Conservation (phyloP, 2,888 invertebrate genomes). For the Oscheius myriophilus region DNA sequence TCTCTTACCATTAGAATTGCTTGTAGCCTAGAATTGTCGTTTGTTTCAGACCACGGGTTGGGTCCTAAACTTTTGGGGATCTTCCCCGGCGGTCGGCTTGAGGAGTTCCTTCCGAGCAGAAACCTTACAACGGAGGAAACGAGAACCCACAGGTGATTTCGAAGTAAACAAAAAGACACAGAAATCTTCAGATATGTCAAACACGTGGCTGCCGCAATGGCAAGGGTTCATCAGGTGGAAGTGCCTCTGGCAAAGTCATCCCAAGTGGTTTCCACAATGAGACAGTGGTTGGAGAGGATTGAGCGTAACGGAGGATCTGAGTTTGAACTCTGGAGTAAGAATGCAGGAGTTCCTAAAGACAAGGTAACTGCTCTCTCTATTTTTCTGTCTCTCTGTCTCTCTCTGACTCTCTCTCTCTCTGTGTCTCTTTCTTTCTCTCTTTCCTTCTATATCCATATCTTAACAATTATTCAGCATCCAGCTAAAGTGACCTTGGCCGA, state of each 20-base stretch:
- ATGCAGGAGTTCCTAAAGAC: conserved; percentile 16
- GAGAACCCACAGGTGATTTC: background rate
- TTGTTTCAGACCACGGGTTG: background rate
- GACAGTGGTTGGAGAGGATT: conserved; percentile 72
- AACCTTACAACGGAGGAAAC: conserved; percentile 13
- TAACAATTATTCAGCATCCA: conserved; percentile 12
- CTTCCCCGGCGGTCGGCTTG: conserved; percentile 22
- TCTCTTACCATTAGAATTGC: too few relatives aligned
- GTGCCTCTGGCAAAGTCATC: conserved; percentile 4
- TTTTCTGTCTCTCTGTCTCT: too few relatives aligned
- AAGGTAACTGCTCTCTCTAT: background rate
- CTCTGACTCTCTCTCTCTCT: too few relatives aligned
- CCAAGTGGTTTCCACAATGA: conserved; percentile 74
- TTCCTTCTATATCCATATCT: too few relatives aligned
- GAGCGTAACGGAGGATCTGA: conserved; percentile 22
- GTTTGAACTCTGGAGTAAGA: conserved; percentile 25
- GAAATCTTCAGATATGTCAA: background rate
- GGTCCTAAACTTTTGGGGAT: conserved; percentile 24
- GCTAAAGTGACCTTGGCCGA: background rate
- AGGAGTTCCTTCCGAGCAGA: conserved; percentile 22
- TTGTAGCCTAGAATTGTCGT: too few relatives aligned
- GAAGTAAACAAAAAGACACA: background rate
- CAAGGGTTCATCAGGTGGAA: conserved; percentile 20
- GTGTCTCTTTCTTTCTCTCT: too few relatives aligned
- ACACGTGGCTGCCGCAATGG: conserved; percentile 13